Evolutionary conservation across 2,113 vertebrate species (phyloP), one percentile per base, ranked within the genome.

Genomic region (Sinocyclocheilus grahami): DNA sequence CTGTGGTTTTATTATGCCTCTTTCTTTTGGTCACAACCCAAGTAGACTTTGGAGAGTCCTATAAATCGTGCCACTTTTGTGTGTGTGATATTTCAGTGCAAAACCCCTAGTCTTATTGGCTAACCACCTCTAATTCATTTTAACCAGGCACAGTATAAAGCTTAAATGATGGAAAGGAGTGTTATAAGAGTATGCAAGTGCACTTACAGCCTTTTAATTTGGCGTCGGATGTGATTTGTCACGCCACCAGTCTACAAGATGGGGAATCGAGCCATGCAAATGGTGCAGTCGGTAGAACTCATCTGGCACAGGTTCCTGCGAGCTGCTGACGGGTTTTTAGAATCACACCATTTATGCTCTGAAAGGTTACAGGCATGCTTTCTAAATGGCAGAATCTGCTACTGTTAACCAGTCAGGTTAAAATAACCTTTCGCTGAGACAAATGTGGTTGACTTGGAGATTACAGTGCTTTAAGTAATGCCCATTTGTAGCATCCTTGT

Each of bases 1-100:
- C 74, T 51, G 42, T 27, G 42, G 74, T 76, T 51, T 51, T 76
- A 76, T 76, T 76, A 27, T 51, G 42, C n/a, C 22, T 75, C n/a
- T n/a, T n/a, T 75, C 72, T 75, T 13, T 46, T 51, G 42, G 42
- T 76, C 74, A 48, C 42, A 51, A 27, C 22, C 6, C 42, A 27
- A 14, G 74, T 16, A 13, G 51, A 76, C 42, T 51, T 16, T 75
- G 72, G n/a, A 75, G 22, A 24, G 39, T 16, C 72, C 72, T 75
- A 9, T 51, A 76, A 16, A 76, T 76, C 72, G 22, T 3, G 72
- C 39, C 42, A 76, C 71, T 13, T 46, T 13, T 42, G 18, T 6
- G n/a, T n/a, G 39, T 16, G 72, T 48, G 72, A 1, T 27, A 42
- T 76, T 76, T 24, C n/a, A 51, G 72, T 16, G 12, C 72, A 76